These are phyloP conservation scores for Magallana ariakensis DNA, from an alignment of 1,140 invertebrate species.

Conservation along the genomic window DNA sequence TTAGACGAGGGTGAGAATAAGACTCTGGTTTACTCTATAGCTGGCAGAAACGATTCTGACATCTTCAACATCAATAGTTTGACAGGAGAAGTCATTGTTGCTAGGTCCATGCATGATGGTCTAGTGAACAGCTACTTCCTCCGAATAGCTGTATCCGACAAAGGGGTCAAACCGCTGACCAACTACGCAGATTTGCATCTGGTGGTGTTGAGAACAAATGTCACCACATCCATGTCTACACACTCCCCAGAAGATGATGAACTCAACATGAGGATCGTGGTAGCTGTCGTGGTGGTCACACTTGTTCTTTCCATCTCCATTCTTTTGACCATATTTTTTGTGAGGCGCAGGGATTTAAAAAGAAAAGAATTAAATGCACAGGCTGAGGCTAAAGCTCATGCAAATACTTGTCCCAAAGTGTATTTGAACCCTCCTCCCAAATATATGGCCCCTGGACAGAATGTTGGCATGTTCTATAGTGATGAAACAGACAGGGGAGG, in stretches of 20 bases:
- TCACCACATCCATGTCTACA: conserved; percentile 32
- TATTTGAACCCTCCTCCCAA: not conserved
- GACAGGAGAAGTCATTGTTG: conserved; percentile 61
- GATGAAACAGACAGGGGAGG: conserved; percentile 8
- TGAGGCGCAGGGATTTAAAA: conserved; percentile 62
- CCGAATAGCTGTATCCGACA: conserved; percentile 59
- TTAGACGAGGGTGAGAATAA: conserved; percentile 59
- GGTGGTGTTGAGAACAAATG: conserved; percentile 46
- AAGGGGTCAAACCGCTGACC: conserved; percentile 50
- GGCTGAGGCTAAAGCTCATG: not conserved
- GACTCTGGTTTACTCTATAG: conserved; percentile 56
- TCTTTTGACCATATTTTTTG: conserved; percentile 62
- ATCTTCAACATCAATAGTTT: conserved; percentile 60
- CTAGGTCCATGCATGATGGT: conserved; percentile 50
- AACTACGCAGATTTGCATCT: conserved; percentile 40
- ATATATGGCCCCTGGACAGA: conserved; percentile 30
- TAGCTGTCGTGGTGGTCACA: conserved; percentile 65
- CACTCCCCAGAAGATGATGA: conserved; percentile 41
- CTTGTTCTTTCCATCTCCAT: conserved; percentile 62
- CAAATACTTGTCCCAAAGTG: not conserved
- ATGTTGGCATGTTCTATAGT: conserved; percentile 25
- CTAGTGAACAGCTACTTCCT: conserved; percentile 58
- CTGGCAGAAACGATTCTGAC: conserved; percentile 62
- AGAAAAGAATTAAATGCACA: conserved; percentile 44
- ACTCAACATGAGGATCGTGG: conserved; percentile 60